Evolutionary conservation across 1,140 invertebrate species (phyloP).

Genomic region (Ericerus pela): DNA sequence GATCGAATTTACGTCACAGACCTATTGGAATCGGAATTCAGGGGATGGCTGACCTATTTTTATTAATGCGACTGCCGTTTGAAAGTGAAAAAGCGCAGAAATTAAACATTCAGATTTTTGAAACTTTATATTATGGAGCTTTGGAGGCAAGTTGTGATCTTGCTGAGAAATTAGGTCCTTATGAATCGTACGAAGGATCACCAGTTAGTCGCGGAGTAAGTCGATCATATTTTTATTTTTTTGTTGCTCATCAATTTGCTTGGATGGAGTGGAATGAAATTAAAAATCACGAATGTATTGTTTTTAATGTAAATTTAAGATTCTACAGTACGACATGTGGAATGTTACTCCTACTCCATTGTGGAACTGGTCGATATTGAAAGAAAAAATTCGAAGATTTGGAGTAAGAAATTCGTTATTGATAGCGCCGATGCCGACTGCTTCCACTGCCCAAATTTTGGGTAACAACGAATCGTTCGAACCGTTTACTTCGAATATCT

Average conservation of each 20-base stretch:
- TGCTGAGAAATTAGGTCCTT: conserved; percentile 69
- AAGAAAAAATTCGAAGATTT: conserved; percentile 72
- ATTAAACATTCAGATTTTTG: conserved; percentile 93
- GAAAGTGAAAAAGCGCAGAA: conserved; percentile 68
- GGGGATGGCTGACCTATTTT: conserved; percentile 91
- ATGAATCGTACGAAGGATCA: conserved; percentile 79
- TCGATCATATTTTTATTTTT: background rate
- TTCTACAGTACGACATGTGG: conserved; percentile 99
- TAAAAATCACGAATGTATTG: conserved; percentile 9
- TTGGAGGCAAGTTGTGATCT: conserved; percentile 93
- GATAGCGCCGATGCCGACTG: conserved; percentile 96
- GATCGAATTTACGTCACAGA: conserved; percentile 80
- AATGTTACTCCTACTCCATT: conserved; percentile 68
- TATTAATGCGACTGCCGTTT: conserved; percentile 87
- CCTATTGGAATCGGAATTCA: conserved; percentile 96
- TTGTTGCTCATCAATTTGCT: too few species aligned
- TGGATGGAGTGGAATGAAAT: background rate
- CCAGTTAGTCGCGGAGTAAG: conserved; percentile 75
- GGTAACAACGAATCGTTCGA: conserved; percentile 99
- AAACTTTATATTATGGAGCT: conserved; percentile 95
- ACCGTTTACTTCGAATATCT: conserved; percentile 96
- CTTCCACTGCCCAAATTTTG: conserved; percentile 96
- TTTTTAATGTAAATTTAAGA: conserved; percentile 32
- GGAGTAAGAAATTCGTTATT: conserved; percentile 90
- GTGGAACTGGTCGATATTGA: conserved; percentile 79